Evolutionary conservation across 2,113 vertebrate species (phyloP), one percentile per base, ranked within the genome.

Genomic region (Zeus faber): DNA sequence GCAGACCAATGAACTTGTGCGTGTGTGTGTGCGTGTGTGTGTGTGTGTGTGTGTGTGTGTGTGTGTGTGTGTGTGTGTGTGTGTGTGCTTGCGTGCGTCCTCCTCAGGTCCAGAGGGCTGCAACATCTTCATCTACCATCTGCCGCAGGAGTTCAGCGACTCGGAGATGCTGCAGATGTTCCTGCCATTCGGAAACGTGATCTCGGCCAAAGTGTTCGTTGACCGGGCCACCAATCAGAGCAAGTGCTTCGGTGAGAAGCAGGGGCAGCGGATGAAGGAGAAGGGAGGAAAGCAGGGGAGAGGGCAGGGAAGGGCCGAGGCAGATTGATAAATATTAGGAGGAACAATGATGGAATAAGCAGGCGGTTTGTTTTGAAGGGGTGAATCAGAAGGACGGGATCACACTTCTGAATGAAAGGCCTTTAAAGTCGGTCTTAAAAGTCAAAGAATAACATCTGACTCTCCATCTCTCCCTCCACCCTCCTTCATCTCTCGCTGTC

Each of bases 121-220:
- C 83, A 98, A 98, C 86, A 95, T 98, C 86, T 98, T 98, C 86
- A 98, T 98, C 88, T 98, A 98, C 91, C 96, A 98, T 90, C 90
- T 98, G 90, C 96, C 96, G 68, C 96, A 98, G 85, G 96, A 98
- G 86, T 98, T 98, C 82, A 95, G 94, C 0, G 96, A 98, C 89
- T 92, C 91, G 0, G 96, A 98, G 87, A 93, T 98, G 88, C 90
- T 97, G 20, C 96, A 98, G 91, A 98, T 98, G 96, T 98, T 98
- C 82, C 91, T 97, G 55, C 95, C 96, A 58, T 98, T 98, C 60
- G 96, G 96, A 58, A 96, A 97, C 4, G 95, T 98, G 89, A 98
- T 98, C 85, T 98, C 96, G 1, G 95, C 96, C 69, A 98, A 98
- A 86, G 96, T 98, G 79, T 98, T 98, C 73, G 94, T 98, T 70